These are phyloP conservation scores for Ostrea denselamellosa DNA, from an alignment of 1,140 invertebrate genomes.

Conservation along the genomic window DNA sequence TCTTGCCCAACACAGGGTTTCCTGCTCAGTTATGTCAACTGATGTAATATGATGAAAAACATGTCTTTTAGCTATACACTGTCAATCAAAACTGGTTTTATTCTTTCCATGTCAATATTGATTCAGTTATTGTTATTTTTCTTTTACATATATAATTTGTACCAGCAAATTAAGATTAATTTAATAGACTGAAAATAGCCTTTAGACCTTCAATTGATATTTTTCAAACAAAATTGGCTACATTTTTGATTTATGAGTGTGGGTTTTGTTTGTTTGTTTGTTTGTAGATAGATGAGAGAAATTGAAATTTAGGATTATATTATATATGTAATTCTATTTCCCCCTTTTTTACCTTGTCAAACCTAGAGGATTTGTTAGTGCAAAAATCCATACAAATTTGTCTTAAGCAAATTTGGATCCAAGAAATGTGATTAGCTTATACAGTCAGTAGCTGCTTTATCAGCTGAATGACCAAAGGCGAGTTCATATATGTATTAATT, in stretches of 20 bases:
- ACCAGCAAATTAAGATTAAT: not conserved
- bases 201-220: not conserved
- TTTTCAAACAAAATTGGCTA: not conserved
- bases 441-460: not conserved
- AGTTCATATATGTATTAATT: slow-evolving; percentile 23
- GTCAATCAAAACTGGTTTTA: not conserved
- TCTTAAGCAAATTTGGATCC: not conserved
- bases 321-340: no score
- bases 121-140: not conserved
- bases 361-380: not conserved
- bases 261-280: no score
- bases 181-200: not conserved
- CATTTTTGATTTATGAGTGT: no score
- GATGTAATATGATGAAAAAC: not conserved
- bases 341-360: not conserved
- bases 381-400: not conserved
- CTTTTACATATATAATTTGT: not conserved
- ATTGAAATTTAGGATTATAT: no score
- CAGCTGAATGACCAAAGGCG: not conserved
- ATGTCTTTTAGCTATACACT: not conserved
- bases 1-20: not conserved
- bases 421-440: not conserved
- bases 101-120: not conserved
- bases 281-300: no score
- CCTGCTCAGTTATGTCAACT: not conserved